Conservation (phyloP, 2,888 invertebrate species). For the Ophion obscuratus region DNA sequence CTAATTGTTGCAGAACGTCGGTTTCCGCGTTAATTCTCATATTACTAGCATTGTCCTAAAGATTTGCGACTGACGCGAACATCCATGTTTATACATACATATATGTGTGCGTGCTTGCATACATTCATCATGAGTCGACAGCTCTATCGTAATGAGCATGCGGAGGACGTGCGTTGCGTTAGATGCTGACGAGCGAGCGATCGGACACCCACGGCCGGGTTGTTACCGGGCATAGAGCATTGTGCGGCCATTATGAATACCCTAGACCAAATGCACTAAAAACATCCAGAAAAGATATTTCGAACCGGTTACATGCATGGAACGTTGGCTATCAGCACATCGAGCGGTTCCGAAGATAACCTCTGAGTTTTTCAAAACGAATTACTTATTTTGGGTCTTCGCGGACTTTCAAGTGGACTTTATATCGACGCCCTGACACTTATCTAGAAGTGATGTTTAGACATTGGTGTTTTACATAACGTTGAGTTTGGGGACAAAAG, state of each 20-base stretch:
- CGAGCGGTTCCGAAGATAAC: no score
- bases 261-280: conserved; percentile 47
- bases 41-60: conserved; percentile 78
- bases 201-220: conserved; percentile 71
- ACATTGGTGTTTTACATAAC: no score
- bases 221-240: conserved; percentile 77
- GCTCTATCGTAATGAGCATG: conserved; percentile 22
- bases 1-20: conserved; percentile 14
- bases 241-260: conserved; percentile 74
- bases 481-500: no score
- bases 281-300: no score
- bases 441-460: no score
- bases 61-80: conserved; percentile 45
- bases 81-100: no score
- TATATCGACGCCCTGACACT: no score
- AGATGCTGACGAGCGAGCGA: conserved; percentile 42
- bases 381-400: no score
- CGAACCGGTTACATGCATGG: no score
- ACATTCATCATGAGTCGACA: conserved; percentile 59
- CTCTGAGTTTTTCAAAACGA: no score
- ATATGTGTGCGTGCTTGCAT: conserved; percentile 15
- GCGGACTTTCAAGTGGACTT: no score
- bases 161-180: conserved; percentile 60
- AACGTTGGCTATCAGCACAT: no score
- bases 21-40: conserved; percentile 78